Evolutionary conservation across 2,797 vertebrate genomes (phyloP).

Genomic region (Hapalemur alaotrensis): DNA sequence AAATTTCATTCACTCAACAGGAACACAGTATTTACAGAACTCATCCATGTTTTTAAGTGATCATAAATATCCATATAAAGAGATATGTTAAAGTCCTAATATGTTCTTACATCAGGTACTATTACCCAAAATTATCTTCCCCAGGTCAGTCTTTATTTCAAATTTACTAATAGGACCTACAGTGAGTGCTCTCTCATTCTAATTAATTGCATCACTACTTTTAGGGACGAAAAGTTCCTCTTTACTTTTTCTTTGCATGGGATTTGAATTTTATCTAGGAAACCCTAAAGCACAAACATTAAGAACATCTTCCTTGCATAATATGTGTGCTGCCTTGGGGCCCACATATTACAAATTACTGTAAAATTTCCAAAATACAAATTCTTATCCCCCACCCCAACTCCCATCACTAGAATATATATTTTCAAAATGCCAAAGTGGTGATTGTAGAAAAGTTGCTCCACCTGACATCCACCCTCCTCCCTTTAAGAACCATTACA

Average conservation of each 20-base stretch:
- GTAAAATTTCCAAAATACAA: not conserved
- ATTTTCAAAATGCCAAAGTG: constrained; percentile 29
- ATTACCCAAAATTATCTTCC: not conserved
- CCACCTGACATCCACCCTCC: not conserved
- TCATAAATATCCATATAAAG: not conserved
- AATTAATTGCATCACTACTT: not conserved
- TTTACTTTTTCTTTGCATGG: not conserved
- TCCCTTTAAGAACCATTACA: not conserved
- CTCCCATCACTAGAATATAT: not conserved
- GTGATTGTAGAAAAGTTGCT: not conserved
- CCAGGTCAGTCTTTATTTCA: not conserved
- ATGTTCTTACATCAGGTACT: not conserved
- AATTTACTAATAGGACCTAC: constrained; percentile 17
- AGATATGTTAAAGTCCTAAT: not conserved
- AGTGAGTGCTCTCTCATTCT: not conserved
- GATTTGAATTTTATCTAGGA: constrained; percentile 36
- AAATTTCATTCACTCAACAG: not conserved
- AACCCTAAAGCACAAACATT: constrained; percentile 17
- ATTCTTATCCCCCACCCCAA: not conserved
- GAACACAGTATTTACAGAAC: not conserved
- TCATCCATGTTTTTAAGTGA: not conserved
- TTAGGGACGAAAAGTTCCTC: not conserved
- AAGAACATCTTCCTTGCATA: not conserved
- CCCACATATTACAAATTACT: not conserved
- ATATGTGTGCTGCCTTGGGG: not conserved